Evolutionary conservation across 2,888 invertebrate genomes (phyloP).

Genomic region (Ditylenchus weischeri): DNA sequence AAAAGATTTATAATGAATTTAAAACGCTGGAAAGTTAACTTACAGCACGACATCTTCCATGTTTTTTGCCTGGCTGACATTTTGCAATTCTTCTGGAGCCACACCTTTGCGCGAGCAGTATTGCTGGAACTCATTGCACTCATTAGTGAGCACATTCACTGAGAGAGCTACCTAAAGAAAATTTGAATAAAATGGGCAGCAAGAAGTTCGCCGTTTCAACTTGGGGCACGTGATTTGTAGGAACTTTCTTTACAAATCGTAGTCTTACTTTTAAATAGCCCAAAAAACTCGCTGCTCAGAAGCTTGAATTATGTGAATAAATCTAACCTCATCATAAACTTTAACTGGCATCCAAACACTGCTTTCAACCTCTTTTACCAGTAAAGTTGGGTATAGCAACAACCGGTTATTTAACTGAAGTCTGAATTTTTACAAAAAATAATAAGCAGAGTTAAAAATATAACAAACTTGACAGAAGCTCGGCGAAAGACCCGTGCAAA

Average conservation of each 20-base stretch:
- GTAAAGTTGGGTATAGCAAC: constrained; percentile 8
- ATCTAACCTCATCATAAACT: constrained; percentile 24
- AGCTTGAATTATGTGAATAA: too few species aligned
- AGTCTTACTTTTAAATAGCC: too few species aligned
- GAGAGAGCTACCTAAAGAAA: constrained; percentile 13
- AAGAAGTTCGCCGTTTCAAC: too few species aligned
- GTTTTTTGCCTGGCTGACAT: constrained; percentile 13
- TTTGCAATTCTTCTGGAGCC: constrained; percentile 21
- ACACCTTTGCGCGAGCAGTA: constrained; percentile 48
- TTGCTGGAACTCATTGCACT: constrained; percentile 52
- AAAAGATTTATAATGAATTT: background rate
- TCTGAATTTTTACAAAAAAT: constrained; percentile 13
- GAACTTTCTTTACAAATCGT: too few species aligned
- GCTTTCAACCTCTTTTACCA: constrained; percentile 23
- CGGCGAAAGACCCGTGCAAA: constrained; percentile 39
- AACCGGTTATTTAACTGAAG: constrained; percentile 19
- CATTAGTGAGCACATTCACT: constrained; percentile 36
- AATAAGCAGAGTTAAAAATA: too few species aligned
- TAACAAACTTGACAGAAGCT: constrained; percentile 11
- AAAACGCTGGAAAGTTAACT: constrained; percentile 2
- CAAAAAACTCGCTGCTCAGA: too few species aligned
- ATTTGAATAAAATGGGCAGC: too few species aligned
- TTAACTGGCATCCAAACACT: background rate
- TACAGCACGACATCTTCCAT: constrained; percentile 34
- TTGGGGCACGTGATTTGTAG: too few species aligned